A percentile compares a stretch with the other conserved stretches of the same genome.
Evolutionary conservation across 1,140 invertebrate genomes (phyloP).

Genomic region (Arctopsyche grandis): DNA sequence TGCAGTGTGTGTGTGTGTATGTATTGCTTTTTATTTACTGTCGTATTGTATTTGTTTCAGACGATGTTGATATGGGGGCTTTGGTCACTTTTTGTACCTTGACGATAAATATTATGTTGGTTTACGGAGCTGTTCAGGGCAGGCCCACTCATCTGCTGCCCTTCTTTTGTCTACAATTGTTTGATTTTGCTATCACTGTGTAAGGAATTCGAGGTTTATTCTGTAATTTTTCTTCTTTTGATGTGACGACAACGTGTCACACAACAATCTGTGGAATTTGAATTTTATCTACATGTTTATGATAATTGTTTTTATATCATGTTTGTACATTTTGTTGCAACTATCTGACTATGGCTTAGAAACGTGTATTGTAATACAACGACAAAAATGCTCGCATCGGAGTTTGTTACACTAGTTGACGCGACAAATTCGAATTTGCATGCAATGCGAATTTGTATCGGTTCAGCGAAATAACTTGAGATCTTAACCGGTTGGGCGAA

Average conservation of each 20-base stretch:
- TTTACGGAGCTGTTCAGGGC: constrained; percentile 83
- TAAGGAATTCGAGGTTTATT: constrained; percentile 63
- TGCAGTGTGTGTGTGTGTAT: neutral
- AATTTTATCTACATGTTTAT: neutral
- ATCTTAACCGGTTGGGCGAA: too few species aligned
- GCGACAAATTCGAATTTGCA: too few species aligned
- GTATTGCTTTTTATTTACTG: neutral
- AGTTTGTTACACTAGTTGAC: too few species aligned
- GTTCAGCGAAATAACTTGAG: too few species aligned
- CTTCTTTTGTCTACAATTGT: constrained; percentile 89
- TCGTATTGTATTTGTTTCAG: constrained; percentile 61
- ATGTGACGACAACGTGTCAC: too few species aligned
- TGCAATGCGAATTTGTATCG: too few species aligned
- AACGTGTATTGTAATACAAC: too few species aligned
- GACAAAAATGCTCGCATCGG: too few species aligned
- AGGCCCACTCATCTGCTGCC: constrained; percentile 85
- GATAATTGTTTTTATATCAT: neutral
- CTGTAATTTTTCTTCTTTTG: neutral
- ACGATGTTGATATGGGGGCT: constrained; percentile 81
- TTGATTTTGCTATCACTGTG: constrained; percentile 88
- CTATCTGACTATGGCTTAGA: too few species aligned
- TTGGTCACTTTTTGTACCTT: constrained; percentile 82
- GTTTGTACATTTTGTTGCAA: too few species aligned
- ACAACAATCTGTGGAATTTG: neutral
- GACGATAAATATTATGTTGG: constrained; percentile 81